A percentile compares a stretch with the other conserved stretches of the same genome.
These are phyloP conservation scores for Drosophila tropicalis DNA, from an alignment of 1,140 invertebrate species.

Conservation along the genomic window DNA sequence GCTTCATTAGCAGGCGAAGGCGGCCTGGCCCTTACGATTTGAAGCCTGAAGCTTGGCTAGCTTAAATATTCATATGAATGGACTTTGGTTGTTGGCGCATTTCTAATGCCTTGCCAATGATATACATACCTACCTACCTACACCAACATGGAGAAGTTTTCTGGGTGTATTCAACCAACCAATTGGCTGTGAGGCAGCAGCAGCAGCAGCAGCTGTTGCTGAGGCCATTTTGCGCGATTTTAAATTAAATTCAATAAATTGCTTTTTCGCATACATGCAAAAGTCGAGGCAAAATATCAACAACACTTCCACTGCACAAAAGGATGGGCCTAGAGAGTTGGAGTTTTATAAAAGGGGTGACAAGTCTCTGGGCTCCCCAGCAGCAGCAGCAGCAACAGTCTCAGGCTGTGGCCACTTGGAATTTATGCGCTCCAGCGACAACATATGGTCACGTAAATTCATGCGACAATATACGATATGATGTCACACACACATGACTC, in stretches of 20 bases:
- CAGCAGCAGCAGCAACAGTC: constrained; percentile 39
- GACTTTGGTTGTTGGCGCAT: constrained; percentile 5
- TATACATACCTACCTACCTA: too few species aligned
- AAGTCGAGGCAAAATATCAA: constrained; percentile 65
- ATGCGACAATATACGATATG: constrained; percentile 81
- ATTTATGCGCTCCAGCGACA: constrained; percentile 79
- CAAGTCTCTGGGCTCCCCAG: constrained; percentile 31
- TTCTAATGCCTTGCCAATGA: constrained; percentile 32
- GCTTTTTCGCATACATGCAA: constrained; percentile 56
- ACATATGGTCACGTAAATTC: constrained; percentile 82
- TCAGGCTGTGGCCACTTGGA: constrained; percentile 69
- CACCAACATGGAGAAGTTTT: constrained; percentile 3
- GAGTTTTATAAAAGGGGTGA: constrained; percentile 4
- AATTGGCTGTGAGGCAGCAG: background rate
- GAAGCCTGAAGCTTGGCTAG: constrained; percentile 31
- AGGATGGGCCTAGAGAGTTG: constrained; percentile 18
- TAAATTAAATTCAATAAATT: constrained; percentile 82
- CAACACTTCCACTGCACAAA: constrained; percentile 56
- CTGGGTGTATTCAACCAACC: constrained; percentile 26
- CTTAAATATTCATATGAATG: constrained; percentile 76
- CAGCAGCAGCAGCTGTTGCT: constrained; percentile 57
- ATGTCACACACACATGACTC: constrained; percentile 71
- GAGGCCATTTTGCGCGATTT: constrained; percentile 58
- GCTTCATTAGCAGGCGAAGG: constrained; percentile 66
- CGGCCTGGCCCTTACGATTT: background rate